Conservation (phyloP, 2,797 vertebrate genomes). For the Mus spretus region DNA sequence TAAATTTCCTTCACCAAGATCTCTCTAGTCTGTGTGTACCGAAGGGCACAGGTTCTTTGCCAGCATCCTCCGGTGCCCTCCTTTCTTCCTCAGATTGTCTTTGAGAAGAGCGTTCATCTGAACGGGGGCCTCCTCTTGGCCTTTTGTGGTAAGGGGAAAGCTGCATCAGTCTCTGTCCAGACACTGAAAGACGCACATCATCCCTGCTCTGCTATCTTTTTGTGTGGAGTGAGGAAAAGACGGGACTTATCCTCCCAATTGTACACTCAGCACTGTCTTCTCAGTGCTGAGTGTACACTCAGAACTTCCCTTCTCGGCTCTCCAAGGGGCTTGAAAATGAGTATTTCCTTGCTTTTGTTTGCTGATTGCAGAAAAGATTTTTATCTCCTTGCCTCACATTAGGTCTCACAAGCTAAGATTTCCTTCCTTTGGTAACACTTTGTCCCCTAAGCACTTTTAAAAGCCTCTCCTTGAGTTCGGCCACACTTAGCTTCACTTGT, state of each 20-base stretch:
- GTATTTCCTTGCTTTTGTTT: slow-evolving; percentile 82
- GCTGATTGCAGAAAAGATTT: slow-evolving; percentile 79
- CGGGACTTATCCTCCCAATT: slow-evolving; percentile 76
- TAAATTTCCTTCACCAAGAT: neutral
- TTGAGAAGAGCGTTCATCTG: slow-evolving; percentile 6
- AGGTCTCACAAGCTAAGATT: slow-evolving; percentile 70
- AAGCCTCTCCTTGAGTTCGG: slow-evolving; percentile 64
- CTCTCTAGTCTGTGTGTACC: neutral
- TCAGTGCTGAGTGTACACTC: too few relatives aligned
- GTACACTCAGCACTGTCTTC: slow-evolving; percentile 75
- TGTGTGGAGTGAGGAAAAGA: slow-evolving; percentile 80
- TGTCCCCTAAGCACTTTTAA: slow-evolving; percentile 15
- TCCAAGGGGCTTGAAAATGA: slow-evolving; percentile 72
- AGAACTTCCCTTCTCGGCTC: slow-evolving; percentile 80
- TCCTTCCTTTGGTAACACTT: slow-evolving; percentile 73
- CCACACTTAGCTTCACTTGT: slow-evolving; percentile 57
- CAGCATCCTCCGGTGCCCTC: neutral
- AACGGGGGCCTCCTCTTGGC: slow-evolving; percentile 1
- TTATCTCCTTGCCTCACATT: slow-evolving; percentile 76
- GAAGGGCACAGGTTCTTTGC: neutral
- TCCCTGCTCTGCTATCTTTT: slow-evolving; percentile 81
- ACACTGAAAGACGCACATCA: slow-evolving; percentile 78
- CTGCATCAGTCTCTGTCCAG: slow-evolving; percentile 71
- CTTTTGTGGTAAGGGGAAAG: slow-evolving; percentile 64
- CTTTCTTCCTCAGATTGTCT: neutral